A percentile compares a stretch with the other conserved stretches of the same genome.
These are phyloP conservation scores for Bicyclus anynana DNA, from an alignment of 1,140 invertebrate species.

Conservation along the genomic window DNA sequence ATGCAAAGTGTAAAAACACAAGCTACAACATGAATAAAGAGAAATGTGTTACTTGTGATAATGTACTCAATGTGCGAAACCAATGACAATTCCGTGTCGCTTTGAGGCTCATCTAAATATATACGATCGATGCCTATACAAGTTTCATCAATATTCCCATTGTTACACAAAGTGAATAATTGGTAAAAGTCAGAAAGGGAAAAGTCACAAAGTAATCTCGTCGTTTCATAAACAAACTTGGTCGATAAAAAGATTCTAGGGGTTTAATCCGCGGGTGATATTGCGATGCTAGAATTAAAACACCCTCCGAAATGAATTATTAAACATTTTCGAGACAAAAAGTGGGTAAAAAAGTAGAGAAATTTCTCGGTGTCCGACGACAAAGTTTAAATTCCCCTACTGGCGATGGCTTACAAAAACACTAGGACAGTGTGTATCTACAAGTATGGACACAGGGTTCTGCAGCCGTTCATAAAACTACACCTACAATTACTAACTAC, in stretches of 20 bases:
- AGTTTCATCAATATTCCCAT: too few relatives aligned
- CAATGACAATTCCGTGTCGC: too few relatives aligned
- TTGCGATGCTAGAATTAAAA: constrained; percentile 11
- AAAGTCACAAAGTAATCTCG: not conserved
- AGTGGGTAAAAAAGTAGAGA: not conserved
- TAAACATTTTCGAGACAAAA: constrained; percentile 11
- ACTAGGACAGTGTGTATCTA: not conserved
- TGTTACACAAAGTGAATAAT: not conserved
- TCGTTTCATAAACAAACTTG: constrained; percentile 9
- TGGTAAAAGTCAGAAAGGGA: not conserved
- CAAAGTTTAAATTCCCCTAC: constrained; percentile 11
- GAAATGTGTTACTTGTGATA: too few relatives aligned
- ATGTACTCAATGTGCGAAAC: too few relatives aligned
- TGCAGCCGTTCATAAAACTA: not conserved
- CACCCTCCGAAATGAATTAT: constrained; percentile 12
- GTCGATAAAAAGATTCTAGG: constrained; percentile 12
- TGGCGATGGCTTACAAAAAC: not conserved
- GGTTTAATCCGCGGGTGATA: constrained; percentile 11
- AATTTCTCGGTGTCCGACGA: constrained; percentile 1
- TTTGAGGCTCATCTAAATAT: too few relatives aligned
- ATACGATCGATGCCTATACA: too few relatives aligned
- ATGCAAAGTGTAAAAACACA: too few relatives aligned
- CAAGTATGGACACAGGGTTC: not conserved
- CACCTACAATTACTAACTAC: too few relatives aligned
- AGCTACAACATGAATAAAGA: too few relatives aligned